phyloP scores from a whole-genome alignment of 2,113 vertebrate genomes.

The Alethe castanea region DNA sequence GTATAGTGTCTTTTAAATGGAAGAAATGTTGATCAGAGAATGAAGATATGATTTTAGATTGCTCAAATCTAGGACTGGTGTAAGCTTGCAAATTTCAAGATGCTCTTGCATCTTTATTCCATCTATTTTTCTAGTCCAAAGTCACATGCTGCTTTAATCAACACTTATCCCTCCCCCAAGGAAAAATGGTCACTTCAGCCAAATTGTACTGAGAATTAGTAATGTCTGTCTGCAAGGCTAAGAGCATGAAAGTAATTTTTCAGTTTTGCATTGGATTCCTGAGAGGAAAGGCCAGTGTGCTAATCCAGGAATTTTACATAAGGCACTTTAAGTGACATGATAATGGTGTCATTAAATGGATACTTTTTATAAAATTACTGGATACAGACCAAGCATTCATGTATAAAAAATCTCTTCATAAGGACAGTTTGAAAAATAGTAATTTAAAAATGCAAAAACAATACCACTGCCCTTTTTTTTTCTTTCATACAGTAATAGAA shows the following conservation, averaged over 20 bases:
- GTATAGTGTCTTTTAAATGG: neutral
- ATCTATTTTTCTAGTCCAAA: neutral
- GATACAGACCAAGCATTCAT: neutral
- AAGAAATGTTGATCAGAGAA: neutral
- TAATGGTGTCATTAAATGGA: constrained; percentile 37
- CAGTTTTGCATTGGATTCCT: constrained; percentile 36
- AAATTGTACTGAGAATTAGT: constrained; percentile 51
- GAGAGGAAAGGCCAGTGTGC: constrained; percentile 43
- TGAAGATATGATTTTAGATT: neutral
- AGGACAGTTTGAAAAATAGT: neutral
- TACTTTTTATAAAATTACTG: constrained; percentile 13
- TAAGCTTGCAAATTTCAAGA: neutral
- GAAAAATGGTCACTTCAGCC: neutral
- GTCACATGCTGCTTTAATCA: neutral
- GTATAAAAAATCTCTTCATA: neutral
- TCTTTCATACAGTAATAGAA: neutral
- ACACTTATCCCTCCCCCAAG: neutral
- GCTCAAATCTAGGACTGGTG: neutral
- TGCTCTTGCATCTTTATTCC: neutral
- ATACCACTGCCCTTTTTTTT: neutral
- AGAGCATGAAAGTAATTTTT: constrained; percentile 60
- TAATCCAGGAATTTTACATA: constrained; percentile 35
- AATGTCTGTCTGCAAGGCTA: constrained; percentile 55
- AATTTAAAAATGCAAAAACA: neutral
- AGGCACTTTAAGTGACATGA: constrained; percentile 12